A percentile compares a stretch with the other conserved stretches of the same genome.
Evolutionary conservation across 2,888 invertebrate species (phyloP).

Genomic region (Leptopterna dolabrata): DNA sequence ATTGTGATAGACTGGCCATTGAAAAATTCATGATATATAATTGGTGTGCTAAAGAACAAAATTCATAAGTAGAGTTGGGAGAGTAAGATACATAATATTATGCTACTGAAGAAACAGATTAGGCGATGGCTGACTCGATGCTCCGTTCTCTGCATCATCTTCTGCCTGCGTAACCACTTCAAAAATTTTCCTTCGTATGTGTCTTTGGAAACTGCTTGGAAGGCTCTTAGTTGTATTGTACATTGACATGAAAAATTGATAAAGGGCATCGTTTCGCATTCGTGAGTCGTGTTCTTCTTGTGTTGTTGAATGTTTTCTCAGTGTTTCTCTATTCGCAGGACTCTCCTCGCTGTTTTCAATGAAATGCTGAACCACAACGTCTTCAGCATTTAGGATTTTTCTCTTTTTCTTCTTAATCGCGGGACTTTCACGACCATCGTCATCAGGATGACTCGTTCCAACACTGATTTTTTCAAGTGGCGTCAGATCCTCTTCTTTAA

Average conservation of each 20-base stretch:
- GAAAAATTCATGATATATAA: too few species aligned
- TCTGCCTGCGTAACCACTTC: conserved; percentile 28
- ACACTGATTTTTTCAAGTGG: too few species aligned
- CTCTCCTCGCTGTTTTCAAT: background rate
- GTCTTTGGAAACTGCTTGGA: background rate
- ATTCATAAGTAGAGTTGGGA: too few species aligned
- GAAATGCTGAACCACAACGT: background rate
- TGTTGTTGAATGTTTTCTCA: background rate
- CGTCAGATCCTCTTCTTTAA: too few species aligned
- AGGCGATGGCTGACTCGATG: too few species aligned
- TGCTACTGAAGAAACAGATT: too few species aligned
- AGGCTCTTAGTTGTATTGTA: conserved; percentile 24
- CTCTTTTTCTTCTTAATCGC: background rate
- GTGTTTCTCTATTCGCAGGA: background rate
- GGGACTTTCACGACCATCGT: background rate
- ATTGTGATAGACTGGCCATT: too few species aligned
- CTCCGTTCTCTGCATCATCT: background rate
- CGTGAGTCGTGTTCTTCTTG: background rate
- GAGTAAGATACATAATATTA: too few species aligned
- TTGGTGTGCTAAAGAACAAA: too few species aligned
- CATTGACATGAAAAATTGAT: conserved; percentile 44
- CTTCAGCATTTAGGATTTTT: background rate
- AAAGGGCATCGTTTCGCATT: conserved; percentile 38
- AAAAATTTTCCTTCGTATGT: conserved; percentile 14
- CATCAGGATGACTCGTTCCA: background rate